Evolutionary conservation across 2,113 vertebrate species (phyloP).

Genomic region (Capra hircus): DNA sequence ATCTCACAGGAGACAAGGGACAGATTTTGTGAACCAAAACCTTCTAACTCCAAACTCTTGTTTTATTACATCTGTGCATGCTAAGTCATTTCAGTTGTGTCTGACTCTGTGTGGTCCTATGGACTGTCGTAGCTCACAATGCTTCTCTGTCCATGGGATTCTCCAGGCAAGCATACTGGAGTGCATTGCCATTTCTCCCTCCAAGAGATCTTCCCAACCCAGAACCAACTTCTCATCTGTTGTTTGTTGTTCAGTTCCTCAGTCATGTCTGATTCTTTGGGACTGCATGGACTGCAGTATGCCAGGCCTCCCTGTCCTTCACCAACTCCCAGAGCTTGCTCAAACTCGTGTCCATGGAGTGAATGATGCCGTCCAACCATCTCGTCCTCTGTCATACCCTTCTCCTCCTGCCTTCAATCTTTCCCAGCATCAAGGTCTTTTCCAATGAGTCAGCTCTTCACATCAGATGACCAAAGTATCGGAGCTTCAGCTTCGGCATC

Average conservation of each 20-base stretch:
- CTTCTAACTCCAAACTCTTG: neutral
- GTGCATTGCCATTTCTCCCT: neutral
- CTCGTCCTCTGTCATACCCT: neutral
- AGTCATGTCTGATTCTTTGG: neutral
- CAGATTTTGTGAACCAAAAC: neutral
- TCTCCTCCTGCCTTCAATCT: neutral
- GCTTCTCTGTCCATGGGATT: neutral
- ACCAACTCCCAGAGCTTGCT: neutral
- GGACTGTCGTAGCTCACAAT: neutral
- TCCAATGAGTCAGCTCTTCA: neutral
- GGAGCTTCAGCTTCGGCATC: neutral
- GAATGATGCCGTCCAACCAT: neutral
- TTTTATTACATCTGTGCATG: neutral
- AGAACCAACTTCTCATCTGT: neutral
- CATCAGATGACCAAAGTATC: neutral
- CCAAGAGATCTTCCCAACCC: neutral
- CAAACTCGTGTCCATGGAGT: neutral
- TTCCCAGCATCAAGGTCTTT: neutral
- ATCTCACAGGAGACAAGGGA: neutral
- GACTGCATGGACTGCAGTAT: neutral
- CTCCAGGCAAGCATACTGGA: neutral
- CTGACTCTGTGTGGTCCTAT: neutral
- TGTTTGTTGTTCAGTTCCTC: neutral
- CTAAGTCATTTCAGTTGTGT: neutral
- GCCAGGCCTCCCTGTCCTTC: neutral